A percentile compares a stretch with the other conserved stretches of the same genome.
Evolutionary conservation across 1,140 invertebrate species (phyloP).

Genomic region (Eufriesea mexicana): DNA sequence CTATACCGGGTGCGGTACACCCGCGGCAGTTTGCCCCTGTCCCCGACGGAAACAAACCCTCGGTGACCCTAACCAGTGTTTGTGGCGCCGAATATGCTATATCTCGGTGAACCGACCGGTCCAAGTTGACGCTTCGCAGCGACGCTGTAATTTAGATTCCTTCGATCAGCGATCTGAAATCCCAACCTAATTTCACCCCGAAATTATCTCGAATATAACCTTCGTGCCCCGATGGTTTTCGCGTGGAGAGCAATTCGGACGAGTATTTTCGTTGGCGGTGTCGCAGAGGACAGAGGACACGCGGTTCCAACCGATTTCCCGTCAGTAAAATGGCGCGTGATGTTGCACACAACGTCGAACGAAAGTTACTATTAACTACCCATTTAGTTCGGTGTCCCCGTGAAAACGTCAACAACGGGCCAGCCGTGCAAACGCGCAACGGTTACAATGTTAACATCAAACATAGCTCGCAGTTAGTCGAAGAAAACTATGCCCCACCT

Average conservation of each 20-base stretch:
- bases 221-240: no score
- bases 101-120: constrained; percentile 49
- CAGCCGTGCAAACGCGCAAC: neutral
- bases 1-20: constrained; percentile 43
- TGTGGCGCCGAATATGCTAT: constrained; percentile 26
- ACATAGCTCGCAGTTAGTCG: constrained; percentile 19
- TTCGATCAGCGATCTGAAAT: neutral
- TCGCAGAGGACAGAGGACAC: no score
- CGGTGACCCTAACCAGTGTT: constrained; percentile 61
- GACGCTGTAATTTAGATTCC: constrained; percentile 50
- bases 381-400: neutral
- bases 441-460: neutral
- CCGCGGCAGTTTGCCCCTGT: constrained; percentile 38
- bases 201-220: no score
- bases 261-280: no score
- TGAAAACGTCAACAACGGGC: neutral
- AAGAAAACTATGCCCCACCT: constrained; percentile 38
- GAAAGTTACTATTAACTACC: constrained; percentile 9
- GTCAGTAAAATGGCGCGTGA: no score
- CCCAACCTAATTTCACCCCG: no score
- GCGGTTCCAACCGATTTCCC: no score
- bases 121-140: constrained; percentile 11
- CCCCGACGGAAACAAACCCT: constrained; percentile 58
- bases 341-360: neutral
- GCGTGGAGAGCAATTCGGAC: no score